Percentiles rank a stretch among this genome's conserved stretches.
Conservation (phyloP, 2,888 invertebrate genomes). For the Heliconius aoede region DNA sequence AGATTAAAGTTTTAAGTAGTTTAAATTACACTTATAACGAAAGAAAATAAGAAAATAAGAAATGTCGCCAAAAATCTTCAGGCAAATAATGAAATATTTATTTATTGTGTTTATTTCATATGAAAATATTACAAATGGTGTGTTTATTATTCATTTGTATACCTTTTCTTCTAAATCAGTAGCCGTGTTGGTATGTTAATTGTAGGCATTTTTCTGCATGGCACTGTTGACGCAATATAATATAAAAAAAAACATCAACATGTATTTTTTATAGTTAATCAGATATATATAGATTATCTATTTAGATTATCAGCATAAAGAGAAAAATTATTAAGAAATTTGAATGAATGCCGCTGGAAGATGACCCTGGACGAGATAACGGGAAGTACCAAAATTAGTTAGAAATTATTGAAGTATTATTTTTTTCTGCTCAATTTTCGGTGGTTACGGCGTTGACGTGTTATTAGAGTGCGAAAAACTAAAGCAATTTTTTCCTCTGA, state of each 20-base stretch:
- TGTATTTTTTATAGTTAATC: not conserved
- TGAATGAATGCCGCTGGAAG: too few relatives aligned
- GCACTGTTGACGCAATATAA: too few relatives aligned
- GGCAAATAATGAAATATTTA: not conserved
- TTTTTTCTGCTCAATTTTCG: too few relatives aligned
- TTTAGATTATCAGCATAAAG: not conserved
- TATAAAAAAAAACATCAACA: too few relatives aligned
- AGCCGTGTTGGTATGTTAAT: too few relatives aligned
- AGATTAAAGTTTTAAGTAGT: too few relatives aligned
- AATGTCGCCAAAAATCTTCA: constrained; percentile 9
- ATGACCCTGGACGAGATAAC: constrained; percentile 3
- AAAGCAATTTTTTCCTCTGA: too few relatives aligned
- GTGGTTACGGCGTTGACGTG: too few relatives aligned
- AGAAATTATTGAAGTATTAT: not conserved
- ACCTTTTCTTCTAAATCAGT: not conserved
- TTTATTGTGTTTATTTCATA: not conserved
- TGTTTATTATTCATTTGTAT: not conserved
- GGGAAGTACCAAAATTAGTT: constrained; percentile 12
- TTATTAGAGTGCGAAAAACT: too few relatives aligned
- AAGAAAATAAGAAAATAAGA: not conserved
- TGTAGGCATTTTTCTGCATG: too few relatives aligned
- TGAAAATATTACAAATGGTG: not conserved
- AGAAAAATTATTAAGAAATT: not conserved
- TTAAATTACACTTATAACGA: not conserved
- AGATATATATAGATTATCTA: not conserved